Evolutionary conservation across 2,888 invertebrate species (phyloP).

Genomic region (Agrotis clavis): DNA sequence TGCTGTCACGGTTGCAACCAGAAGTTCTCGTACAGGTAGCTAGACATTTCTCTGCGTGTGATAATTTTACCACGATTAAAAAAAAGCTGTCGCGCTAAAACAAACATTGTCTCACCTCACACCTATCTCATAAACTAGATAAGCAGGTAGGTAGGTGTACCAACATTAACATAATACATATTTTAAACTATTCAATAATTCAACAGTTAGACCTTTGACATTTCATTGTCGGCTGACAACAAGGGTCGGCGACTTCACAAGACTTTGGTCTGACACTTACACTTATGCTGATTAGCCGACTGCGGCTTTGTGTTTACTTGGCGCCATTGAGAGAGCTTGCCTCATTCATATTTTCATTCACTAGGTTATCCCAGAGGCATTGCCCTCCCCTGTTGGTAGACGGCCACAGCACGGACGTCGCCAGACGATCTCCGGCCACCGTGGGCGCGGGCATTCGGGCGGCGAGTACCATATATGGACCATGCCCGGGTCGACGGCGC

Average conservation of each 20-base stretch:
- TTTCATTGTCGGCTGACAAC: slow-evolving; percentile 18
- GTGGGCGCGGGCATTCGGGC: no score
- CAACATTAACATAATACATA: slow-evolving; percentile 10
- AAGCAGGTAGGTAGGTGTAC: slow-evolving; percentile 3
- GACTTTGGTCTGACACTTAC: slow-evolving; percentile 5
- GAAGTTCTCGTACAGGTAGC: no score
- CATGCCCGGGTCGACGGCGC: no score
- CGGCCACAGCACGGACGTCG: no score
- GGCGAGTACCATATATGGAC: no score
- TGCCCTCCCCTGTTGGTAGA: no score
- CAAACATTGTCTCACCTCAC: neutral
- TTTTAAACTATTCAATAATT: slow-evolving; percentile 32
- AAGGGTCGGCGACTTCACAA: slow-evolving; percentile 25
- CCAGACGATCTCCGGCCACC: no score
- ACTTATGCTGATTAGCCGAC: slow-evolving; percentile 23
- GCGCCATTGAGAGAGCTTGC: slow-evolving; percentile 2
- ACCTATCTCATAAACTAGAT: neutral
- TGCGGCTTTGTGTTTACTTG: neutral
- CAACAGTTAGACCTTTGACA: slow-evolving; percentile 11
- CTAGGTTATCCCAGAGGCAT: no score
- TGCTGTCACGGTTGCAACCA: no score
- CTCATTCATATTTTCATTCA: neutral
- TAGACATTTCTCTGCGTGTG: no score
- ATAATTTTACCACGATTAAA: no score
- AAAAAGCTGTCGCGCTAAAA: no score